These are phyloP conservation scores for Stenopsyche tienmushanensis DNA, from an alignment of 1,140 invertebrate genomes.

Conservation along the genomic window DNA sequence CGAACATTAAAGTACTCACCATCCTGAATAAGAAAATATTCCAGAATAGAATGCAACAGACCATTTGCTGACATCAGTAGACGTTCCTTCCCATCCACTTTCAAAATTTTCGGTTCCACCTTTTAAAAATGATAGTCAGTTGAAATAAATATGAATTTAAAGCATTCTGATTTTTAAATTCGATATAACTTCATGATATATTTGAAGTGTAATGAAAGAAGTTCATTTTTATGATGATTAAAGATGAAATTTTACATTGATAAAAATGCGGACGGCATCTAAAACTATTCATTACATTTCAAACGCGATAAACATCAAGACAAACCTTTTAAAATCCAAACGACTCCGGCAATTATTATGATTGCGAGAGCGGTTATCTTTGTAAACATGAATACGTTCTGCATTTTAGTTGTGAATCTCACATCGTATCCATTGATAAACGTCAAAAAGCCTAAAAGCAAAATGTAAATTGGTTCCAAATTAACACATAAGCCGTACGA, in stretches of 20 bases:
- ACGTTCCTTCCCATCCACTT: constrained; percentile 77
- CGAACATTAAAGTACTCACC: constrained; percentile 59
- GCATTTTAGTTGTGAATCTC: constrained; percentile 80
- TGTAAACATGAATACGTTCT: constrained; percentile 88
- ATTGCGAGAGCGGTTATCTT: constrained; percentile 82
- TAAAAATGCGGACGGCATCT: not conserved
- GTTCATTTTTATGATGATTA: not conserved
- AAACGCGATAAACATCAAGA: constrained; percentile 46
- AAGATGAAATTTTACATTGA: not conserved
- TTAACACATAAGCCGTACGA: too few relatives aligned
- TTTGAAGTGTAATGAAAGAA: not conserved
- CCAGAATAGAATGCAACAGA: constrained; percentile 93
- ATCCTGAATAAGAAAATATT: constrained; percentile 96
- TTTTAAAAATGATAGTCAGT: too few relatives aligned
- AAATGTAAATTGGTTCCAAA: too few relatives aligned
- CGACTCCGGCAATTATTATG: constrained; percentile 79
- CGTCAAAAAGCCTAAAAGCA: constrained; percentile 70
- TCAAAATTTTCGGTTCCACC: constrained; percentile 72
- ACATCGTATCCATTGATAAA: constrained; percentile 89
- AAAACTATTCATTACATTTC: not conserved
- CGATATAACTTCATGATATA: not conserved
- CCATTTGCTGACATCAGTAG: constrained; percentile 77
- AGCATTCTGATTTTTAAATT: too few relatives aligned
- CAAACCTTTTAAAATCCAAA: constrained; percentile 71
- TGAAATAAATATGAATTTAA: not conserved